Conservation (phyloP, 2,888 invertebrate genomes). For the Andrena dorsata region DNA sequence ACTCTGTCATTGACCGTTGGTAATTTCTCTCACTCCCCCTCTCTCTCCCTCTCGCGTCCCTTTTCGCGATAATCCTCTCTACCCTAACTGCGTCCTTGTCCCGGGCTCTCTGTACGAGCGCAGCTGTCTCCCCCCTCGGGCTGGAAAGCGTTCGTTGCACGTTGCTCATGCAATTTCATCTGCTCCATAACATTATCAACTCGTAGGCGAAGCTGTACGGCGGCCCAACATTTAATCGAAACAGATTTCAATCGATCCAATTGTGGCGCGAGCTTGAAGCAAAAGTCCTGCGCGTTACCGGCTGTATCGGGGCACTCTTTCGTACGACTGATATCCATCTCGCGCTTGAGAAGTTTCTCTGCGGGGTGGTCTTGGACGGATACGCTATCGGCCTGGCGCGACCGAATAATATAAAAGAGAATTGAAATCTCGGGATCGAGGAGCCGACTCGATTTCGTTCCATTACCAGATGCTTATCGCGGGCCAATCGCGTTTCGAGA, state of each 20-base stretch:
- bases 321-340: slow-evolving; percentile 47
- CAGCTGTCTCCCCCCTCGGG: slow-evolving; percentile 23
- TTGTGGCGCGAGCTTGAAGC: not conserved
- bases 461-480: slow-evolving; percentile 10
- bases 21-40: slow-evolving; percentile 68
- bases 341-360: slow-evolving; percentile 42
- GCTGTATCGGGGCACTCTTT: slow-evolving; percentile 31
- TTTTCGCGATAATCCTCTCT: slow-evolving; percentile 24
- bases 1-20: slow-evolving; percentile 76
- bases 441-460: not conserved
- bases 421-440: slow-evolving; percentile 25
- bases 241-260: slow-evolving; percentile 60
- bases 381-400: not conserved
- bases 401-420: slow-evolving; percentile 6
- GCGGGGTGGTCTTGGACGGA: not conserved
- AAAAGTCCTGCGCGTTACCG: not conserved
- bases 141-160: slow-evolving; percentile 29
- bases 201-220: slow-evolving; percentile 65
- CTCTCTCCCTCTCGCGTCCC: slow-evolving; percentile 7
- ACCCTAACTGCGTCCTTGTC: not conserved
- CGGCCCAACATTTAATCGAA: slow-evolving; percentile 57
- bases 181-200: slow-evolving; percentile 68
- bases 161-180: slow-evolving; percentile 41
- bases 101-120: not conserved
- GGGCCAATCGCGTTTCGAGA: not conserved